Evolutionary conservation across 2,113 vertebrate species (phyloP), one percentile per base, ranked within the genome.

Genomic region (Aix galericulata): DNA sequence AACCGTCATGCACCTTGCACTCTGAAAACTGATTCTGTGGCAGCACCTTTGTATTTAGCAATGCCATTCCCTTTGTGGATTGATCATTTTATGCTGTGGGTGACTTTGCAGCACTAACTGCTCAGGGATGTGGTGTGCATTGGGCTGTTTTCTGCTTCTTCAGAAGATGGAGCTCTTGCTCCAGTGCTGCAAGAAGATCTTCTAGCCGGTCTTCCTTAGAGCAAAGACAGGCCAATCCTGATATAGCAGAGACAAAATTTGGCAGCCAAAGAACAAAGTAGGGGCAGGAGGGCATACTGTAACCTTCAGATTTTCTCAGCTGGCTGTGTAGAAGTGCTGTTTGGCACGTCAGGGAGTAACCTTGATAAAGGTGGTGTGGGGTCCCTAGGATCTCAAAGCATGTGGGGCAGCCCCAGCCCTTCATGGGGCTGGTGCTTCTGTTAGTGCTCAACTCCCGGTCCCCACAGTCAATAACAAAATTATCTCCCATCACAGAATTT

Each of bases 151-250:
- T 5, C 81, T 94, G 80, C 95, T 94, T 26, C 74, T 91, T 52
- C 96, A 85, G 96, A 79, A 96, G 96, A 50, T 96, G 96, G 95
- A 94, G 95, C 96, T 94, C 86, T 95, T 95, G 94, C 53, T 92
- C 89, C 81, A 82, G 0, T 9, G 13, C 34, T 72, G 50, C 69
- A 21, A 53, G 46, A 52, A 36, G 27, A 53, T 26, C 26, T 34
- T 72, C 26, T 36, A 34, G 9, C 50, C 50, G 11, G 26, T 34
- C 18, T 53, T 34, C 34, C 20, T 22, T 29, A 7, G 34, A 29
- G 34, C 26, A 38, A 53, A 26, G 34, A 72, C 48, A 38, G 34
- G 17, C 50, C 50, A 38, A 27, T 38, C 34, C 48, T 16, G 13
- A 38, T 3, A 26, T 2, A 92, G 56, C 38, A 73, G 56, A 86